These are phyloP conservation scores for Australoheros scitulus DNA, from an alignment of 2,113 vertebrate genomes.

Conservation along the genomic window DNA sequence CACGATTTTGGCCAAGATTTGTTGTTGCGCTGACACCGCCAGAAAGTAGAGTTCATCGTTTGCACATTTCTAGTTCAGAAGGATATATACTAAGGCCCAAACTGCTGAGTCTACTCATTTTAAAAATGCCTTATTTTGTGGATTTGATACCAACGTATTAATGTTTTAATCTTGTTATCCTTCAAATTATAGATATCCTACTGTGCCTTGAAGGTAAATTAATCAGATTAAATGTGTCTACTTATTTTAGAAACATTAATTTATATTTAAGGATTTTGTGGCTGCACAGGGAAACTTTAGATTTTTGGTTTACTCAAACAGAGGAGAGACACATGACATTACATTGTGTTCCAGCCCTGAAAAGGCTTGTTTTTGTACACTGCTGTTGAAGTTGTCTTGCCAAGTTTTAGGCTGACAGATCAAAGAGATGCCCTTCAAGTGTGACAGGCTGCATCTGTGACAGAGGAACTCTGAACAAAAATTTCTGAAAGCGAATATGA, in stretches of 20 bases:
- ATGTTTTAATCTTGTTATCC: neutral
- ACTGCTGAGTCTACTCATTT: neutral
- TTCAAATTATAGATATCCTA: neutral
- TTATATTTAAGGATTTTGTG: neutral
- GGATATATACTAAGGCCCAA: neutral
- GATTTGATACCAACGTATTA: neutral
- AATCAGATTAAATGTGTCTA: neutral
- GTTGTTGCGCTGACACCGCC: neutral
- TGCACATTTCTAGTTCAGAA: neutral
- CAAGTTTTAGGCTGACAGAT: neutral
- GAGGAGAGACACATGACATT: neutral
- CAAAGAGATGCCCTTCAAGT: neutral
- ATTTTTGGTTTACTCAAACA: neutral
- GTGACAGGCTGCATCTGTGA: slow-evolving; percentile 7
- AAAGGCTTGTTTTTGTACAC: neutral
- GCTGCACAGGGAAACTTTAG: neutral
- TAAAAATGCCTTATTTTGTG: neutral
- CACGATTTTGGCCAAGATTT: neutral
- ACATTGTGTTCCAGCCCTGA: neutral
- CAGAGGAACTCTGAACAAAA: neutral
- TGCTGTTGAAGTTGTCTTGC: neutral
- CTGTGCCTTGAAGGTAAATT: neutral
- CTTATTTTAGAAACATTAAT: neutral
- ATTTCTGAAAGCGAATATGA: neutral
- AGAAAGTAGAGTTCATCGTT: slow-evolving; percentile 4